Evolutionary conservation across 2,797 vertebrate genomes (phyloP).

Genomic region (Masticophis lateralis): DNA sequence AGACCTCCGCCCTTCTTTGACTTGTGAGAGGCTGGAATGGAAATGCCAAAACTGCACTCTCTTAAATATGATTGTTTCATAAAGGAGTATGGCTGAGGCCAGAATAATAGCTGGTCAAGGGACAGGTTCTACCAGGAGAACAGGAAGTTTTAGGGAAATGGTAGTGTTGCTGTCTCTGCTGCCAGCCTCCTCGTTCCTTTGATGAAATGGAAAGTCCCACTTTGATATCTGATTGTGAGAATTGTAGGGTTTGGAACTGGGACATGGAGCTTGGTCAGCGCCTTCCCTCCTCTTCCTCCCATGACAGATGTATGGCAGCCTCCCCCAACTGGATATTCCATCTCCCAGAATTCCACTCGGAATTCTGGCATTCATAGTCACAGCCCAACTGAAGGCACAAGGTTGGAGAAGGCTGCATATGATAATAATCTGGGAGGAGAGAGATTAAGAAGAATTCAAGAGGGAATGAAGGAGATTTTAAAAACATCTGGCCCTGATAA

Average conservation of each 20-base stretch:
- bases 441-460: slow-evolving; percentile 25
- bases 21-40: neutral
- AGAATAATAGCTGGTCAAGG: neutral
- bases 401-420: neutral
- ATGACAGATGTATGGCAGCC: neutral
- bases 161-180: slow-evolving; percentile 39
- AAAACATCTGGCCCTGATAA: slow-evolving; percentile 45
- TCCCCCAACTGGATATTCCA: neutral
- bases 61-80: slow-evolving; percentile 2
- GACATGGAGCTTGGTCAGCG: neutral
- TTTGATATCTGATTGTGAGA: slow-evolving; percentile 16
- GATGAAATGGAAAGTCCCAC: neutral
- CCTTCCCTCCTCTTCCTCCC: slow-evolving; percentile 1
- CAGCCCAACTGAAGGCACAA: neutral
- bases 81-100: neutral
- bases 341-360: neutral
- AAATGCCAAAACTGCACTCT: slow-evolving; percentile 6
- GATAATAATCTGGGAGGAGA: slow-evolving; percentile 8
- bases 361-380: neutral
- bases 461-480: slow-evolving; percentile 43
- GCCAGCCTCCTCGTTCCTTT: slow-evolving; percentile 13
- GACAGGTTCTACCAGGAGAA: neutral
- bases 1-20: neutral
- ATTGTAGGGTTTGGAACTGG: slow-evolving; percentile 44
- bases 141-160: neutral